Base-by-base conservation (phyloP, 1,140 invertebrate genomes). In the Ephestia elutella region DNA sequence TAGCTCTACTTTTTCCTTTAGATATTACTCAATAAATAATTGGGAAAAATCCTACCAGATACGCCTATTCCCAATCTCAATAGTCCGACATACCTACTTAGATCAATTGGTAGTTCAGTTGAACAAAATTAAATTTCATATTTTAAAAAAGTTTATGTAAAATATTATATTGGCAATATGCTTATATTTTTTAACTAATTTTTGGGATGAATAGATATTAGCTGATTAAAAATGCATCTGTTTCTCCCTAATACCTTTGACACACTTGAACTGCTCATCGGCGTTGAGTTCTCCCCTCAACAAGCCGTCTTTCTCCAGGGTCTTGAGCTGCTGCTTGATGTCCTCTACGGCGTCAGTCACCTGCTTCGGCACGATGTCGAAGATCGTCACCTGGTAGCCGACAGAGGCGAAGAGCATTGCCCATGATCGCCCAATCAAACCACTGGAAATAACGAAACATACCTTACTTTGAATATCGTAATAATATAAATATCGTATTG, bases 381-480 rank as follows among this genome's bases (percentile, higher is more conserved):
- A 98, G 25, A 99, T 89, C 3, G 87, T 87, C 10, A 98, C 96
- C 78, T 95, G 87, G 80, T 97, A 98, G 7, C 96, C 96, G 21
- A 93, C 95, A n/a, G 95, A 93, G 0, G 96, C 96, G 88, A 98
- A 99, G 2, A 99, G 87, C 96, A 99, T 98, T 0, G 97, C 93
- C 96, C 96, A 99, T 71, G 96, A 98, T 56, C 94, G 92, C 8
- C 97, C 97, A 65, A 99, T 98, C 18, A 98, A 87, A 4, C 97
- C 97, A 86, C 97, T 97, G 79, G 49, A 90, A 87, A 54, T 28
- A 60, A 55, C 38, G n/a, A 51, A 19, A 48, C 28, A 57, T 57
- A 28, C n/a, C 28, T 62, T 44, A 49, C n/a, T 5, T 17, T 3
- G 4, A 13, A 48, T 28, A 5, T n/a, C n/a, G n/a, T n/a, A n/a